Evolutionary conservation across 2,113 vertebrate genomes (phyloP).

Genomic region (Microtus richardsoni): DNA sequence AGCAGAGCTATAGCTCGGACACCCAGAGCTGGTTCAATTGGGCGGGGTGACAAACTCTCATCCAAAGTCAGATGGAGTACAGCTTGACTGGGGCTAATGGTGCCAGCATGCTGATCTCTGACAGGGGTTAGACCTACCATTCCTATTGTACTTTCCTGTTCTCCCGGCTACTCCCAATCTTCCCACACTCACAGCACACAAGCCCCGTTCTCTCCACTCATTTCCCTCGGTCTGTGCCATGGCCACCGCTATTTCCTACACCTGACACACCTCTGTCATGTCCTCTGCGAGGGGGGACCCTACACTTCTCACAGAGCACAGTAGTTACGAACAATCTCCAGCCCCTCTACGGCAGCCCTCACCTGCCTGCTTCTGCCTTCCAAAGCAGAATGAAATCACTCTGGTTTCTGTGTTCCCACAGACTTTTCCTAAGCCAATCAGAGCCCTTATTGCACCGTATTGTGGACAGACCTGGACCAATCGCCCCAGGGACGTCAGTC

Average conservation of each 20-base stretch:
- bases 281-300: neutral
- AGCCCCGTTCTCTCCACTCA: neutral
- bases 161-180: neutral
- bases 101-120: neutral
- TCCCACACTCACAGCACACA: neutral
- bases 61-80: neutral
- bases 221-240: neutral
- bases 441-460: neutral
- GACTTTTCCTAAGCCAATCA: neutral
- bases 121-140: neutral
- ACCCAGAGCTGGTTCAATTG: neutral
- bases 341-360: neutral
- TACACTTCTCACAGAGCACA: neutral
- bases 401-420: neutral
- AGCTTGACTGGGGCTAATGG: neutral
- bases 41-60: neutral
- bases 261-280: neutral
- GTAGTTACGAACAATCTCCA: neutral
- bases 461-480: neutral
- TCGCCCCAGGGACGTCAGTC: neutral
- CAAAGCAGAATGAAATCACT: neutral
- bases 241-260: neutral
- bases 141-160: neutral
- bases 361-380: neutral
- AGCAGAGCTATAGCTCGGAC: neutral